Evolutionary conservation across 2,113 vertebrate species (phyloP).

Genomic region (Cinclus cinclus): DNA sequence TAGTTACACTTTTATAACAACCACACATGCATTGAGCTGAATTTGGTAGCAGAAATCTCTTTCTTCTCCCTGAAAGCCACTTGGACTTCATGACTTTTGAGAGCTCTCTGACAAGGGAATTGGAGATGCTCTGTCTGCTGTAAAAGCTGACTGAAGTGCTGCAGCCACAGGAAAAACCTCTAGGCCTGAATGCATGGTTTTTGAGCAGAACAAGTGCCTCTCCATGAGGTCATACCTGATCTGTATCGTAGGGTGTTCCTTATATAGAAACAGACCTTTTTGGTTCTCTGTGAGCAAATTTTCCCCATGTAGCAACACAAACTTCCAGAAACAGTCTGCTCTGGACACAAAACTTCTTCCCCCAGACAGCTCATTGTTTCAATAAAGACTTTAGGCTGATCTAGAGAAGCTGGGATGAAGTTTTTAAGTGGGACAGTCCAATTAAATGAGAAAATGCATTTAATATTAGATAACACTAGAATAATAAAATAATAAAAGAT

Average conservation of each 20-base stretch:
- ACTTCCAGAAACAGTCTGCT: neutral
- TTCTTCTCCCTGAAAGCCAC: neutral
- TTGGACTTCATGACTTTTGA: neutral
- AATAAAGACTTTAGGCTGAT: neutral
- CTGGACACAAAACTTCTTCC: neutral
- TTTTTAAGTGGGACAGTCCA: neutral
- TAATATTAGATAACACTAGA: neutral
- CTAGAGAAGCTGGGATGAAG: neutral
- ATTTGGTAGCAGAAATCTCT: neutral
- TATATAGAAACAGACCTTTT: neutral
- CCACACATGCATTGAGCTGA: neutral
- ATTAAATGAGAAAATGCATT: neutral
- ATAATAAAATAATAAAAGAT: neutral
- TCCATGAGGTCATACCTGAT: neutral
- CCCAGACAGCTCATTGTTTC: rapidly evolving
- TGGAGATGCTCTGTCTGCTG: neutral
- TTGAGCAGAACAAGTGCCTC: neutral
- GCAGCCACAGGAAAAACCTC: neutral
- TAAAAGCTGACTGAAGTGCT: neutral
- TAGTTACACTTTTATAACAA: neutral
- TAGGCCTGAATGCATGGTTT: neutral
- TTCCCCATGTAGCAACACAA: neutral
- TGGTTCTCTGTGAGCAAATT: neutral
- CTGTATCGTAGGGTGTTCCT: neutral
- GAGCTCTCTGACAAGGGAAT: neutral